These are phyloP conservation scores for Fissipunctia ypsillon DNA, from an alignment of 2,888 invertebrate species.

Conservation along the genomic window DNA sequence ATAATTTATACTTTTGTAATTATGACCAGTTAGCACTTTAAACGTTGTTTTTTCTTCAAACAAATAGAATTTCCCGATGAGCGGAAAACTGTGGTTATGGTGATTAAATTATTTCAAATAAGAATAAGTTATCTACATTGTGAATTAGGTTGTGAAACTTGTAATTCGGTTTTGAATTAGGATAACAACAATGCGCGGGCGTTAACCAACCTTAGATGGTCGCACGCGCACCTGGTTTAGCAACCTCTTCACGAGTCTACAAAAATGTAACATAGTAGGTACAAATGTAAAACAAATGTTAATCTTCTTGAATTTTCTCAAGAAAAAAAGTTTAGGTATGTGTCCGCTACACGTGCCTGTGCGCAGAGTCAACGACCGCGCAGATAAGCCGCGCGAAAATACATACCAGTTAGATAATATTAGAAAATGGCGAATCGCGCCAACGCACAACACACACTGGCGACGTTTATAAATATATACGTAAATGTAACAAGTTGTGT, in stretches of 20 bases:
- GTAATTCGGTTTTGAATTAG: constrained; percentile 1
- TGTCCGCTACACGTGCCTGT: constrained; percentile 73
- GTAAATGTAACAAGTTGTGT: constrained; percentile 52
- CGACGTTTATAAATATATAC: constrained; percentile 63
- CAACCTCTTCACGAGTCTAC: constrained; percentile 10
- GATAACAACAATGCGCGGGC: constrained; percentile 6
- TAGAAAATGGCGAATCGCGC: constrained; percentile 83
- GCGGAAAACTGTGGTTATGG: background rate
- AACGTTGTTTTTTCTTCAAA: background rate
- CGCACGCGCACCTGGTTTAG: constrained; percentile 30
- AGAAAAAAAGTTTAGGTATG: constrained; percentile 20
- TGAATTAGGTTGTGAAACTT: background rate
- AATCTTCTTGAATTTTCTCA: background rate
- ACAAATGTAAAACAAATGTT: background rate
- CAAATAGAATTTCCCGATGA: background rate
- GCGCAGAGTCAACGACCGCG: constrained; percentile 80
- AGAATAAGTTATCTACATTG: background rate
- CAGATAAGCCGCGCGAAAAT: constrained; percentile 85
- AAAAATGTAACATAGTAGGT: background rate
- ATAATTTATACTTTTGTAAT: background rate
- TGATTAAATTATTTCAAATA: background rate
- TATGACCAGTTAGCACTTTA: background rate
- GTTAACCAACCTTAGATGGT: constrained; percentile 11
- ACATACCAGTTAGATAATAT: constrained; percentile 85
- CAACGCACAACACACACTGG: constrained; percentile 69